Percentiles rank a stretch among this genome's conserved stretches.
Evolutionary conservation across 2,113 vertebrate species (phyloP).

Genomic region (Origma solitaria): DNA sequence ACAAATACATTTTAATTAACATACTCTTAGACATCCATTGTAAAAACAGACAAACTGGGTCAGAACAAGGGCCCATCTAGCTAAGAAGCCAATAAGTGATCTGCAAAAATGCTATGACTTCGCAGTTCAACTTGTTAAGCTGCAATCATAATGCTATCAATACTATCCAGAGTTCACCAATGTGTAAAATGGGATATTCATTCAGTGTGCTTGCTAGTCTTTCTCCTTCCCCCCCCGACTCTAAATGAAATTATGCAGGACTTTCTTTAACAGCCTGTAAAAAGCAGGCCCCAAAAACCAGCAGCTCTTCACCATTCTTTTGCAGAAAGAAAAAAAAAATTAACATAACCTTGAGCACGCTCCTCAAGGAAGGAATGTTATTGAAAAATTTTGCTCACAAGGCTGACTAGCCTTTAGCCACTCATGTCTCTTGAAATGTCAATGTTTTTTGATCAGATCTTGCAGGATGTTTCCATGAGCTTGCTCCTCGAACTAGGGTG

Average conservation of each 20-base stretch:
- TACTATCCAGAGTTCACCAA: background rate
- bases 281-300: background rate
- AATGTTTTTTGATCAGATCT: background rate
- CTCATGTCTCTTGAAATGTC: background rate
- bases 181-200: background rate
- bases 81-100: background rate
- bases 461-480: background rate
- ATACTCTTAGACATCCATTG: background rate
- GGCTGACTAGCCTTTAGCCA: background rate
- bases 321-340: background rate
- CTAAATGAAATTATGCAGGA: background rate
- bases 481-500: background rate
- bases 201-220: background rate
- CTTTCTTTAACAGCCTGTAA: background rate
- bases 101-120: background rate
- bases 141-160: background rate
- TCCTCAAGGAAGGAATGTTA: background rate
- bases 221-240: background rate
- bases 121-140: background rate
- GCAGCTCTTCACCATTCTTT: background rate
- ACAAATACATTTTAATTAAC: background rate
- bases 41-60: background rate
- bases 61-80: background rate
- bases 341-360: fast-evolving
- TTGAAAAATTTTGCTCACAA: background rate